Conservation (phyloP, 2,113 vertebrate genomes). For the Anthoscopus minutus region DNA sequence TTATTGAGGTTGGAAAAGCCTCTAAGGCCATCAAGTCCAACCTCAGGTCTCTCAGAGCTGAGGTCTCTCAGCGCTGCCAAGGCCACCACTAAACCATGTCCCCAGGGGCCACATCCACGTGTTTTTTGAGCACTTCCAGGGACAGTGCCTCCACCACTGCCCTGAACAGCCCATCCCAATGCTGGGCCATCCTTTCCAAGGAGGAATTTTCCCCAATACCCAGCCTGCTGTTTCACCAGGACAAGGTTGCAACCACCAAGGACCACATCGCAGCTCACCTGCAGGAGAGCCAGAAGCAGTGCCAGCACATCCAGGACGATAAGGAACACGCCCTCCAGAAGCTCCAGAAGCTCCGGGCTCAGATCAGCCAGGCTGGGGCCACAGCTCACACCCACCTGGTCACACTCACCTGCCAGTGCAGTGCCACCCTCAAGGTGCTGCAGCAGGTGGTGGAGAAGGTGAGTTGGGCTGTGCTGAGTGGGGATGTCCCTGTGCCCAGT, state of each 20-base stretch:
- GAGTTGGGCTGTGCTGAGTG: neutral
- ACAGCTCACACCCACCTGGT: constrained; percentile 60
- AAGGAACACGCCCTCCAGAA: constrained; percentile 61
- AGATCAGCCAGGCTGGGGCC: constrained; percentile 43
- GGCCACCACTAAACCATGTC: neutral
- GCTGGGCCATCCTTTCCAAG: neutral
- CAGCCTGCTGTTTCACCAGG: constrained; percentile 53
- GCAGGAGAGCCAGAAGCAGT: constrained; percentile 57
- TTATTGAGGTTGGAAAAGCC: neutral
- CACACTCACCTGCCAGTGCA: constrained; percentile 67
- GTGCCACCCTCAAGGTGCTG: constrained; percentile 67
- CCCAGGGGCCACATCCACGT: neutral
- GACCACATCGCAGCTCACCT: constrained; percentile 33
- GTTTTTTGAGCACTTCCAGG: neutral
- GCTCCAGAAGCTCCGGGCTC: constrained; percentile 69
- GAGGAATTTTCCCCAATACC: fast-evolving
- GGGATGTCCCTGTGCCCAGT: fast-evolving
- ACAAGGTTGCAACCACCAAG: constrained; percentile 52
- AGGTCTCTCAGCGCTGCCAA: neutral
- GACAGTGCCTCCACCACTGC: neutral
- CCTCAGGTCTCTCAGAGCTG: fast-evolving
- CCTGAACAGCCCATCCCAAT: neutral
- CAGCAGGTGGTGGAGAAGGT: constrained; percentile 68
- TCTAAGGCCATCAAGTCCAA: too few relatives aligned
- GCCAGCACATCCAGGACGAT: neutral